Conservation (phyloP, 2,888 invertebrate genomes). For the Endotricha flammealis region DNA sequence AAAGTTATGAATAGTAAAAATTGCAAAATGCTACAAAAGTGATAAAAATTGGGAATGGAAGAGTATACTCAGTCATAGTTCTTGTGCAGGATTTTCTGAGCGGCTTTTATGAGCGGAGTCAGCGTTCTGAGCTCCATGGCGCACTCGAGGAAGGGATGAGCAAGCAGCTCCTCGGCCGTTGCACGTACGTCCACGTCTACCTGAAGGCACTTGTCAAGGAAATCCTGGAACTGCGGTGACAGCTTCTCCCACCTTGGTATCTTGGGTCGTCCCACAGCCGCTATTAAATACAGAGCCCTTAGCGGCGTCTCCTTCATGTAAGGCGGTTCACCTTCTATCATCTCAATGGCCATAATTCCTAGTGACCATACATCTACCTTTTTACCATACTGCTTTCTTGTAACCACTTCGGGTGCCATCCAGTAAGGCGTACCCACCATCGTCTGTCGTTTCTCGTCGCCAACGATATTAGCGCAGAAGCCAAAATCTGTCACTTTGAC, state of each 20-base stretch:
- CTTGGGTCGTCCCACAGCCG: slow-evolving; percentile 95
- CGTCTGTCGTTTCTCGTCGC: slow-evolving; percentile 96
- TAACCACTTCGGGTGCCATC: slow-evolving; percentile 98
- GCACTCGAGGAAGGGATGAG: slow-evolving; percentile 87
- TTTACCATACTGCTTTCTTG: slow-evolving; percentile 94
- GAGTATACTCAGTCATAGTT: slow-evolving; percentile 51
- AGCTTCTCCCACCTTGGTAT: slow-evolving; percentile 90
- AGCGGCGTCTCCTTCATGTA: slow-evolving; percentile 97
- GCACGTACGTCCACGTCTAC: slow-evolving; percentile 89
- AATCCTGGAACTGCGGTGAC: slow-evolving; percentile 87
- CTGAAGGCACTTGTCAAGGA: slow-evolving; percentile 92
- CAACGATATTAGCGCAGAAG: slow-evolving; percentile 97
- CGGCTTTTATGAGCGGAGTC: slow-evolving; percentile 93
- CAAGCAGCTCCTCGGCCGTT: slow-evolving; percentile 86
- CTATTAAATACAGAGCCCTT: slow-evolving; percentile 95
- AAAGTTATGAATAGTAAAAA: slow-evolving; percentile 37
- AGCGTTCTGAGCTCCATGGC: slow-evolving; percentile 89
- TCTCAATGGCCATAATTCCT: slow-evolving; percentile 98
- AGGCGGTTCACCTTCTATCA: slow-evolving; percentile 97
- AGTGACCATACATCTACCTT: slow-evolving; percentile 96
- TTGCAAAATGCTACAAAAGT: slow-evolving; percentile 54
- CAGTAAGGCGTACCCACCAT: slow-evolving; percentile 99
- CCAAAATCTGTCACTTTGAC: slow-evolving; percentile 98
- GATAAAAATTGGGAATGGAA: slow-evolving; percentile 42
- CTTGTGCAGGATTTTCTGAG: slow-evolving; percentile 89